Evolutionary conservation across 2,113 vertebrate species (phyloP).

Genomic region (Malaclemys terrapin): DNA sequence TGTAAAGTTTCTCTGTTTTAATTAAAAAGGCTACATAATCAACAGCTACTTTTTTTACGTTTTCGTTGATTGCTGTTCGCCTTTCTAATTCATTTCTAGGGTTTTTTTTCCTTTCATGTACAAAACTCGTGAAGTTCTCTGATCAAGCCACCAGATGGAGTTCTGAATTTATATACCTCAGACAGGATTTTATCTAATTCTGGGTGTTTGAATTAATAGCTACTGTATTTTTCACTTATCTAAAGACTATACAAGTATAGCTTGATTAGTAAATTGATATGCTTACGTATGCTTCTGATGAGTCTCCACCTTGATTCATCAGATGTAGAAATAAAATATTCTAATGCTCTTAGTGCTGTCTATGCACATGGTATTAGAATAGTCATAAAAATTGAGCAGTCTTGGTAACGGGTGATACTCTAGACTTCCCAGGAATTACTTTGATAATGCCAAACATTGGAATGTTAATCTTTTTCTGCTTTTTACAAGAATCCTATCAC

Average conservation of each 20-base stretch:
- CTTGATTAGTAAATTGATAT: not conserved
- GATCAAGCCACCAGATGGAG: slow-evolving; percentile 42
- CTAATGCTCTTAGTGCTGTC: not conserved
- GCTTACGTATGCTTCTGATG: not conserved
- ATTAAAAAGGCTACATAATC: not conserved
- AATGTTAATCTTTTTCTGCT: not conserved
- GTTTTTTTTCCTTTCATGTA: not conserved
- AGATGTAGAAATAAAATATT: not conserved
- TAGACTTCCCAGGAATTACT: not conserved
- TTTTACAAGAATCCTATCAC: not conserved
- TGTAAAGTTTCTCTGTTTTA: not conserved
- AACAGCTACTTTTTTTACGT: not conserved
- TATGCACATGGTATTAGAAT: not conserved
- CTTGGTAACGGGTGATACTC: not conserved
- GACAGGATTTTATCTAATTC: not conserved
- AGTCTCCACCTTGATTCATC: not conserved
- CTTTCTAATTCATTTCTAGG: not conserved
- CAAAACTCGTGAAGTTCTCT: not conserved
- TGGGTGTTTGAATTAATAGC: not conserved
- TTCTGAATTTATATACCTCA: slow-evolving; percentile 4
- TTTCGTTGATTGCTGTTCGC: not conserved
- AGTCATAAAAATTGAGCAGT: not conserved
- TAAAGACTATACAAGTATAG: not conserved
- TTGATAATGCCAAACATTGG: not conserved
- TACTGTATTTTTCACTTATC: not conserved